Conservation (phyloP, 2,888 invertebrate genomes). For the Morpho helenor region DNA sequence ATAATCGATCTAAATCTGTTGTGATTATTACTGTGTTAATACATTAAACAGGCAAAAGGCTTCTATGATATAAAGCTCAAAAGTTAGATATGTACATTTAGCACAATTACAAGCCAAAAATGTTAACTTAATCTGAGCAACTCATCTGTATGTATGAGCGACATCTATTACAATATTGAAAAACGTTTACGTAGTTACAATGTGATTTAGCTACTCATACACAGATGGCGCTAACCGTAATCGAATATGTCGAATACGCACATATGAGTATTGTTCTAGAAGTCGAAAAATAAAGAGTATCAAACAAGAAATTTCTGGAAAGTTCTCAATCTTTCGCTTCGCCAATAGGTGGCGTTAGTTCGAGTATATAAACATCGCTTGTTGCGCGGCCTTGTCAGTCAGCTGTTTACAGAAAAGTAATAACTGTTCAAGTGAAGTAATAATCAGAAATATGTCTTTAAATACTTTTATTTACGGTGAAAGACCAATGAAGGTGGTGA, state of each 20-base stretch:
- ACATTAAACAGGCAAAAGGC: too few relatives aligned
- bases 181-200: not conserved
- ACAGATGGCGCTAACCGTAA: constrained; percentile 39
- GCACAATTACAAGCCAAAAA: too few relatives aligned
- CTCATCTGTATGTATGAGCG: too few relatives aligned
- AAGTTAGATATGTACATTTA: too few relatives aligned
- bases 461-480: constrained; percentile 51
- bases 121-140: too few relatives aligned
- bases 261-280: constrained; percentile 5
- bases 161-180: too few relatives aligned
- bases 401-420: constrained; percentile 15
- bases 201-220: constrained; percentile 34
- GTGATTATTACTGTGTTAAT: too few relatives aligned
- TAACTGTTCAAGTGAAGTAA: constrained; percentile 9
- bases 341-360: constrained; percentile 41
- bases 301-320: constrained; percentile 35
- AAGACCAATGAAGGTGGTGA: constrained; percentile 54
- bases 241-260: not conserved
- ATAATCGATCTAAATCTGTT: too few relatives aligned
- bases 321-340: constrained; percentile 28
- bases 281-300: constrained; percentile 15
- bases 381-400: constrained; percentile 15
- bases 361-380: constrained; percentile 37
- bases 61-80: too few relatives aligned
- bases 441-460: constrained; percentile 52